These are phyloP conservation scores for Syngnathus typhle DNA, from an alignment of 2,113 vertebrate species.

Conservation along the genomic window DNA sequence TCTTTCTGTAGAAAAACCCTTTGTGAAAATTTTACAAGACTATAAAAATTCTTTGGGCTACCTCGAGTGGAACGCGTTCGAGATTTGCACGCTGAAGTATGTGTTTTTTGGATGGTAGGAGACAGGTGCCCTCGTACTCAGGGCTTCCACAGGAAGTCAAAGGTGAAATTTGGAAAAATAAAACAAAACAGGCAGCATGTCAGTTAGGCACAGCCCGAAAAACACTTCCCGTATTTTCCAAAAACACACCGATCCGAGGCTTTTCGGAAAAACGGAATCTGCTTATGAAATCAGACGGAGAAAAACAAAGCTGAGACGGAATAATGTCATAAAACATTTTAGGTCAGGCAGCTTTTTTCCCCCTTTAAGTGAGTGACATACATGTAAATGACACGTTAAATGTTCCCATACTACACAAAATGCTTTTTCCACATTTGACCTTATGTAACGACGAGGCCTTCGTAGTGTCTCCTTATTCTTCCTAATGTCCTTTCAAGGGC, in stretches of 20 bases:
- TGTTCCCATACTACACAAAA: not conserved
- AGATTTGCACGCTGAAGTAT: slow-evolving; percentile 18
- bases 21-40: slow-evolving; percentile 45
- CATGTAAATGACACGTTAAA: slow-evolving; percentile 17
- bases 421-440: slow-evolving; percentile 19
- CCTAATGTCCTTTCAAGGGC: slow-evolving; percentile 30
- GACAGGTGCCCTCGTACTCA: slow-evolving; percentile 31
- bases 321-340: slow-evolving; percentile 5
- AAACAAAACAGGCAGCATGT: not conserved
- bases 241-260: not conserved
- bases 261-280: not conserved
- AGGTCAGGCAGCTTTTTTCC: slow-evolving; percentile 6
- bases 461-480: slow-evolving; percentile 8
- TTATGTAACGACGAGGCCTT: slow-evolving; percentile 25
- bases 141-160: slow-evolving; percentile 21
- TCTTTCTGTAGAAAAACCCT: slow-evolving; percentile 45
- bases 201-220: slow-evolving; percentile 6
- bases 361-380: slow-evolving; percentile 17
- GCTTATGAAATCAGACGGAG: not conserved
- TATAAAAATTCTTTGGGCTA: slow-evolving; percentile 48
- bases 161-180: slow-evolving; percentile 19
- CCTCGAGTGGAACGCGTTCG: slow-evolving; percentile 29
- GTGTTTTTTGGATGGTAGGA: slow-evolving; percentile 15
- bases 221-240: slow-evolving; percentile 1
- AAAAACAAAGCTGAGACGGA: not conserved